Base-by-base conservation (phyloP, 2,113 vertebrate genomes). In the Alligator sinensis region DNA sequence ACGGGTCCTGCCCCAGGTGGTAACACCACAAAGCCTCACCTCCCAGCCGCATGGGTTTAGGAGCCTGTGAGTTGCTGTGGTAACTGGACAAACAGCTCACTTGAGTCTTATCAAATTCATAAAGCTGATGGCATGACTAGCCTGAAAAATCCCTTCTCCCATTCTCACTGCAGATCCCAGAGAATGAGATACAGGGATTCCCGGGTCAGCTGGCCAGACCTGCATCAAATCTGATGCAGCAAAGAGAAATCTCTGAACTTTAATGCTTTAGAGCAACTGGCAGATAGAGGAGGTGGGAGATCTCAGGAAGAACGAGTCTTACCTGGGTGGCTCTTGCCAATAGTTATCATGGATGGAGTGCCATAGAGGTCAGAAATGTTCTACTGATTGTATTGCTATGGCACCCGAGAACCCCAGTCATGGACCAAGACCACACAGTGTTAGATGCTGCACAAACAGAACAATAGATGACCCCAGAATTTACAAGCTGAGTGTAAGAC, bases 11-110 rank as follows among this genome's bases (percentile, higher is more conserved):
- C 77, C 87, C 88, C 16, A 17, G 89, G 74, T 92, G 95, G 95
- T 90, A 93, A 82, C 60, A 54, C 55, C 66, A 74, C 28, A 27
- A 95, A 88, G 92, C 96, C 59, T 95, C 96, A 87, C 97, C 96
- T 96, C 96, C 94, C 30, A 8, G 64, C 74, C 85, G 80, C 88
- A 10, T 1, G 62, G 81, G 47, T 70, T 80, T 19, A 38, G 82
- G 66, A 64, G 25, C 18, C 58, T 85, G 80, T 5, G 6, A 6
- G 16, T 54, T 93, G 86, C 0, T 13, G 84, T 88, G 94, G 96
- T 81, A 95, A 94, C 2, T 14, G 77, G 93, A 96, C 92, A 91
- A 95, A 72, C 72, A 80, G 64, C 90, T 97, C 93, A 91, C 91
- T 82, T 47, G 85, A 95, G 80, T 5, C 59, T 70, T 38, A 21